phyloP scores from a whole-genome alignment of 2,113 vertebrate species.

The Scomber japonicus region DNA sequence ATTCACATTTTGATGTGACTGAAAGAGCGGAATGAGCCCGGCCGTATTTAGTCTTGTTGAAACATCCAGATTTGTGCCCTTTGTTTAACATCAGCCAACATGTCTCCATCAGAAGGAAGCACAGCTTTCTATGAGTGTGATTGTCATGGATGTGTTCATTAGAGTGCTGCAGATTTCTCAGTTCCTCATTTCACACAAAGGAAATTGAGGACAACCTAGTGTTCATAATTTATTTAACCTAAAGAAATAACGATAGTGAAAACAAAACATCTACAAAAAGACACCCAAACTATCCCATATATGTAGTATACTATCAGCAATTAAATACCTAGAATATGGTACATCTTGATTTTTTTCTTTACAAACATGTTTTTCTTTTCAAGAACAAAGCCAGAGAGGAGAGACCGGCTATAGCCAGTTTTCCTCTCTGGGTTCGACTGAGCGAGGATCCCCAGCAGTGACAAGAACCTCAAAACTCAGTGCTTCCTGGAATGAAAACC shows the following conservation, averaged over 20 bases:
- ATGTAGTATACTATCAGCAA: conserved; percentile 38
- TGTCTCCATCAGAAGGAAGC: conserved; percentile 2
- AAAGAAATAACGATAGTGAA: conserved; percentile 33
- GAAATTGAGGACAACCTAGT: conserved; percentile 42
- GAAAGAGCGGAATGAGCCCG: not conserved
- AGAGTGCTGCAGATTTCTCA: conserved; percentile 26
- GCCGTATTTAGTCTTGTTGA: not conserved
- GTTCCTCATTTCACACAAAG: conserved; percentile 12
- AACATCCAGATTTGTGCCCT: not conserved
- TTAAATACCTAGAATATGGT: conserved; percentile 56
- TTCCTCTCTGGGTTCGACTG: conserved; percentile 20
- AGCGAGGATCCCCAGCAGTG: conserved; percentile 11
- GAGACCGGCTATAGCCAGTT: conserved; percentile 12
- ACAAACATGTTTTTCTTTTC: conserved; percentile 30
- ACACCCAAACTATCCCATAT: conserved; percentile 32
- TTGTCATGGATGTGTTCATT: conserved; percentile 53
- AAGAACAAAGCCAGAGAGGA: conserved; percentile 33
- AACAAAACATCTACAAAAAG: conserved; percentile 46
- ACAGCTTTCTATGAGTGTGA: conserved; percentile 22
- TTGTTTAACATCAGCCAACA: not conserved
- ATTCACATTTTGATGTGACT: not conserved
- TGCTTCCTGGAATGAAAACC: conserved; percentile 3
- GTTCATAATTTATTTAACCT: conserved; percentile 10
- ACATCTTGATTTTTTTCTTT: conserved; percentile 24
- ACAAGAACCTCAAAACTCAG: conserved; percentile 17